Evolutionary conservation across 2,888 invertebrate species (phyloP), one percentile per base, ranked within the genome.

Genomic region (Pristionchus entomophagus): DNA sequence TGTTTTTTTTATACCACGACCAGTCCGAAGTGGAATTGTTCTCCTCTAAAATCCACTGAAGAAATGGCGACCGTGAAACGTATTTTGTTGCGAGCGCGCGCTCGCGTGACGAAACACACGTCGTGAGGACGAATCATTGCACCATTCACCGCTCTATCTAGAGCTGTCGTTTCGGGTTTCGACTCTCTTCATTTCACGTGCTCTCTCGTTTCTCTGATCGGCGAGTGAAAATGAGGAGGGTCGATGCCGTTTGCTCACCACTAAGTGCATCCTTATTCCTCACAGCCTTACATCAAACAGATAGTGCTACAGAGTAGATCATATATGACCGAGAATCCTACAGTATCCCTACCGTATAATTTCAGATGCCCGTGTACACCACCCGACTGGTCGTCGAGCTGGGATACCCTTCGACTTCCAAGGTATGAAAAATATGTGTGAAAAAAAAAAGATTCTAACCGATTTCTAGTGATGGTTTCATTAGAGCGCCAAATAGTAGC

Each of bases 301-400:
- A n/a, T n/a, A n/a, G n/a, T n/a, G n/a, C n/a, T n/a, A 59, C n/a
- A 59, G 59, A 22, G 59, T 59, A 59, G 59, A n/a, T 14, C 51
- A 6, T 14, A 19, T 10, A 3, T 2, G 51, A 19, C 2, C 1
- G 51, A 51, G 19, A 19, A 51, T 19, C 26, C 29, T 19, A 19
- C 29, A 26, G 26, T 26, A 29, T 59, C 59, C 3, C 3, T 56
- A 12, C n/a, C 14, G 8, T 32, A 8, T 35, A 6, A 59, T 59
- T 65, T 1, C 29, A 84, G 83, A 84, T 84, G 83, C 83, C 83
- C 62, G 83, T 84, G 19, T 84, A 84, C 83, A 84, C 83, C 12
- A 84, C 83, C 17, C 88, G 91, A 0, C 88, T 91, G 45, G 90
- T 91, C 51, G 91, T 91, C 32, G 90, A 91, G 14, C 87, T 91